Evolutionary conservation across 2,113 vertebrate species (phyloP).

Genomic region (Ptilorrhoa leucosticta): DNA sequence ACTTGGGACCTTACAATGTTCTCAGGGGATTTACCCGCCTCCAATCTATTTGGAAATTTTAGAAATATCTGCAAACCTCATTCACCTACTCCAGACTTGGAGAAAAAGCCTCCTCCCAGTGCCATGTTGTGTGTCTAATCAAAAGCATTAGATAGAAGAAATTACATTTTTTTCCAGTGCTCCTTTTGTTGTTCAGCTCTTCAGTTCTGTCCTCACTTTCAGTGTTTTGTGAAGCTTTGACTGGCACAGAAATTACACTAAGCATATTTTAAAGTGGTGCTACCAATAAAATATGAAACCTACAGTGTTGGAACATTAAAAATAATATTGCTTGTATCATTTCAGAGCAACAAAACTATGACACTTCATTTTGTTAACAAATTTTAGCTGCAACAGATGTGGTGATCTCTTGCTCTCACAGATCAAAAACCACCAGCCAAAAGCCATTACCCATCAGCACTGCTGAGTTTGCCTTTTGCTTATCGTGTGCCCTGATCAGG

Average conservation of each 20-base stretch:
- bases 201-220: constrained; percentile 16
- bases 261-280: neutral
- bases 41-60: neutral
- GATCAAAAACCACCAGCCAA: neutral
- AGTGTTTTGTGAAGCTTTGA: constrained; percentile 11
- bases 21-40: neutral
- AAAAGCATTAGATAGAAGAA: neutral
- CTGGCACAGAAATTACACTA: constrained; percentile 8
- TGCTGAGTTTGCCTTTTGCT: neutral
- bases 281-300: neutral
- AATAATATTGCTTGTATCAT: neutral
- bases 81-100: neutral
- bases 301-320: neutral
- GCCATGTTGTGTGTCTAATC: neutral
- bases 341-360: neutral
- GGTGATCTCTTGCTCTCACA: neutral
- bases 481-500: neutral
- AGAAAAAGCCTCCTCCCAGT: neutral
- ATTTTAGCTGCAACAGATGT: neutral
- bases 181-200: constrained; percentile 3
- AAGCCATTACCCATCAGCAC: neutral
- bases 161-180: neutral
- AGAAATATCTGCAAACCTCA: neutral
- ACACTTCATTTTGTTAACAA: neutral
- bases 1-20: neutral